phyloP scores from a whole-genome alignment of 2,888 invertebrate genomes.

The Linnaemya vulpina region DNA sequence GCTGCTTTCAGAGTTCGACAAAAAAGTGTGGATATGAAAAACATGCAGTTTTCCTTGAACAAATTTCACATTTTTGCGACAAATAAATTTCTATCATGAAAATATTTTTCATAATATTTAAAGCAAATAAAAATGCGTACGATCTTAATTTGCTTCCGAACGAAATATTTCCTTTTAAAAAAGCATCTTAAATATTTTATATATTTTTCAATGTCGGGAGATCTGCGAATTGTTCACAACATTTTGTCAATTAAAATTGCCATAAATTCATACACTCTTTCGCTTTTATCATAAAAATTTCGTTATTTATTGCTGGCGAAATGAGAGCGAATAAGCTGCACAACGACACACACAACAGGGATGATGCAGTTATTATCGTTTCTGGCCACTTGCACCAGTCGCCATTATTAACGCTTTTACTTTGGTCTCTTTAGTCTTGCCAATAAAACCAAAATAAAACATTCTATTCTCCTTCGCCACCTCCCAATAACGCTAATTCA shows the following conservation, averaged over 20 bases:
- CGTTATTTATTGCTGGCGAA: slow-evolving; percentile 24
- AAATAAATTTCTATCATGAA: no score
- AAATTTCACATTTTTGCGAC: no score
- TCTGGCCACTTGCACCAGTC: slow-evolving; percentile 50
- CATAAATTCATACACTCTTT: slow-evolving; percentile 25
- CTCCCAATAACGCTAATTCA: slow-evolving; percentile 43
- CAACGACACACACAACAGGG: neutral
- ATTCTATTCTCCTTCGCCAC: slow-evolving; percentile 1
- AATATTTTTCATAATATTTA: no score
- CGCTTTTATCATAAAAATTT: neutral
- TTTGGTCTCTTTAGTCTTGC: slow-evolving; percentile 19
- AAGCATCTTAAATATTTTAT: neutral
- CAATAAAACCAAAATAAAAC: slow-evolving; percentile 11
- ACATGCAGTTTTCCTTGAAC: no score
- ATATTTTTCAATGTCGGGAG: neutral
- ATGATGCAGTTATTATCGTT: slow-evolving; percentile 40
- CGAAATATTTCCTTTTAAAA: neutral
- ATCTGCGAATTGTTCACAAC: neutral
- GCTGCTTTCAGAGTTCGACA: no score
- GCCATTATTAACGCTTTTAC: slow-evolving; percentile 33
- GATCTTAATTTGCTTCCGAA: no score
- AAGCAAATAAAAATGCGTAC: no score
- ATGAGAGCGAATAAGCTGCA: slow-evolving; percentile 12
- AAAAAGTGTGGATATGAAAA: no score
- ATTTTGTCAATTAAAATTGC: neutral